Conservation (phyloP, 2,888 invertebrate species). For the Melanotus villosus region DNA sequence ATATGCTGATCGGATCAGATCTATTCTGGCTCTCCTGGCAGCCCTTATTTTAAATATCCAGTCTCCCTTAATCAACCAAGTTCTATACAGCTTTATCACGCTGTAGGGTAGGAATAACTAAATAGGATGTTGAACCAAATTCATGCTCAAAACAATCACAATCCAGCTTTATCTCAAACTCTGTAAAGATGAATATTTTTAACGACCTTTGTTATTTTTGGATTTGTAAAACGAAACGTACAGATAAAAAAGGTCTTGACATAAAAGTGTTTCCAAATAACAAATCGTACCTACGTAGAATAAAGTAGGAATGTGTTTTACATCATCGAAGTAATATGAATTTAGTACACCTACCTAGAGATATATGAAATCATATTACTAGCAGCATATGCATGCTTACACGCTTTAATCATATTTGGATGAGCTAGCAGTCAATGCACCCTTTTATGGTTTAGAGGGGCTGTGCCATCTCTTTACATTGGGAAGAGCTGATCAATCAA, state of each 20-base stretch:
- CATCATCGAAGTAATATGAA: too few relatives aligned
- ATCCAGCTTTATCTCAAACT: not conserved
- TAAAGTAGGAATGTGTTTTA: too few relatives aligned
- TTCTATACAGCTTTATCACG: constrained; percentile 27
- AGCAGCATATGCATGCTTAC: not conserved
- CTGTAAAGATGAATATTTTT: too few relatives aligned
- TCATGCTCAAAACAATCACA: not conserved
- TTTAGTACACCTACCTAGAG: too few relatives aligned
- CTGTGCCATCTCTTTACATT: constrained; percentile 45
- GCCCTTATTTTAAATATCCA: constrained; percentile 57
- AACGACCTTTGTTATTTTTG: too few relatives aligned
- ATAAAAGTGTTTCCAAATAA: too few relatives aligned
- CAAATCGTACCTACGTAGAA: too few relatives aligned
- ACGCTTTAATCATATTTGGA: constrained; percentile 10
- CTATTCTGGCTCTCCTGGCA: constrained; percentile 54
- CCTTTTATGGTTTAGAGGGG: constrained; percentile 42
- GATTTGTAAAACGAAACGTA: too few relatives aligned
- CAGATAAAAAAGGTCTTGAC: too few relatives aligned
- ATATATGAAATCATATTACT: too few relatives aligned
- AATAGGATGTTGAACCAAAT: not conserved
- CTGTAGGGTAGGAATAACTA: constrained; percentile 1
- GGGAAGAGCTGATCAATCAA: constrained; percentile 61
- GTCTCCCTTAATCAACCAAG: constrained; percentile 48
- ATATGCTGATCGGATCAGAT: constrained; percentile 63
- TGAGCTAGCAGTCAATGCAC: constrained; percentile 22